Percentiles rank a stretch among this genome's conserved stretches.
These are phyloP conservation scores for Eupithecia pulchellata DNA, from an alignment of 2,888 invertebrate genomes.

Conservation along the genomic window DNA sequence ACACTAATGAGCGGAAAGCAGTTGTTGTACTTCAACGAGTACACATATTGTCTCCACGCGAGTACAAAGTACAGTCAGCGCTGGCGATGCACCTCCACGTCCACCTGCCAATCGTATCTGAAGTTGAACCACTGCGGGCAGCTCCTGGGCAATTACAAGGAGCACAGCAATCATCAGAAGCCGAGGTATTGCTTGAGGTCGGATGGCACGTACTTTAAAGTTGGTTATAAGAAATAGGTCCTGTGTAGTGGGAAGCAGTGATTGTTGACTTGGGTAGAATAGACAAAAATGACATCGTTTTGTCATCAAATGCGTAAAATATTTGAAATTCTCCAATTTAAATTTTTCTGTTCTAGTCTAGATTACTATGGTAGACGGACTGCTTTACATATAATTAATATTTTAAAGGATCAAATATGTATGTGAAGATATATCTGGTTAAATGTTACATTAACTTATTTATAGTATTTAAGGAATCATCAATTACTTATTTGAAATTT, in stretches of 20 bases:
- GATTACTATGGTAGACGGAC: too few species aligned
- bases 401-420: neutral
- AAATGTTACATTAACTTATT: too few species aligned
- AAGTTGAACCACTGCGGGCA: constrained; percentile 26
- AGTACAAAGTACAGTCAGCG: constrained; percentile 24
- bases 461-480: neutral
- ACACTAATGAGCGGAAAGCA: constrained; percentile 35
- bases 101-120: constrained; percentile 46
- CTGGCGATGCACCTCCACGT: constrained; percentile 46
- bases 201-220: constrained; percentile 34
- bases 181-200: constrained; percentile 22
- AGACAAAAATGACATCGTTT: neutral
- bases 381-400: too few species aligned
- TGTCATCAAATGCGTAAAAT: neutral
- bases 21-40: constrained; percentile 33
- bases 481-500: neutral
- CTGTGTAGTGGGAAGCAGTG: neutral
- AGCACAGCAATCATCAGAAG: constrained; percentile 30
- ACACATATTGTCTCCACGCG: constrained; percentile 34
- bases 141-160: constrained; percentile 23
- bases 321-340: neutral
- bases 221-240: constrained; percentile 12
- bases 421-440: neutral
- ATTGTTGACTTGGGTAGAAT: neutral
- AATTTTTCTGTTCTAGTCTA: too few species aligned